These are phyloP conservation scores for Drosophila auraria DNA, from an alignment of 1,140 invertebrate species.

Conservation along the genomic window DNA sequence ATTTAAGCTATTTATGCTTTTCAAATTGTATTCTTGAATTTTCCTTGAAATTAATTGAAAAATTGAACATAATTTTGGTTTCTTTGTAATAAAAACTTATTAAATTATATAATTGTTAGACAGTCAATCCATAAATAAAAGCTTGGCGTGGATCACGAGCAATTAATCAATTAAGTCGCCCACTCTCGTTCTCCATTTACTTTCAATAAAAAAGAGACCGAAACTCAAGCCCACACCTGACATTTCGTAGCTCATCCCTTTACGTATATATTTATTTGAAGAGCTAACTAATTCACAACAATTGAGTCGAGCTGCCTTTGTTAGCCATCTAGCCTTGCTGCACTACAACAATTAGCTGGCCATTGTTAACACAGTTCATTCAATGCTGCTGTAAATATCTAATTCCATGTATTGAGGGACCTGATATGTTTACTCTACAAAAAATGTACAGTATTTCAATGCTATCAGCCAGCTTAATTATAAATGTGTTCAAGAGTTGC, in stretches of 20 bases:
- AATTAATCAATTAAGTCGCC: no score
- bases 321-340: constrained; percentile 28
- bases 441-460: background rate
- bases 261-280: constrained; percentile 3
- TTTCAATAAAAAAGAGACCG: background rate
- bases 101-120: no score
- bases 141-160: no score
- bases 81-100: no score
- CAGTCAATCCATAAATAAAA: no score
- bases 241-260: background rate
- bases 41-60: no score
- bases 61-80: no score
- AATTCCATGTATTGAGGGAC: constrained; percentile 13
- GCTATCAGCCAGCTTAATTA: background rate
- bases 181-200: background rate
- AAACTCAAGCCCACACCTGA: background rate
- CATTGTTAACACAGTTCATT: constrained; percentile 28
- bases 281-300: constrained; percentile 14
- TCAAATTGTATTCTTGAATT: no score
- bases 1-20: no score
- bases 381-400: constrained; percentile 12
- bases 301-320: constrained; percentile 4
- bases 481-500: background rate
- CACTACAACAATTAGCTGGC: constrained; percentile 24
- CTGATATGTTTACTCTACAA: background rate